Percentiles rank a stretch among this genome's conserved stretches.
phyloP scores from a whole-genome alignment of 2,888 invertebrate genomes.

The Heliconius erato region DNA sequence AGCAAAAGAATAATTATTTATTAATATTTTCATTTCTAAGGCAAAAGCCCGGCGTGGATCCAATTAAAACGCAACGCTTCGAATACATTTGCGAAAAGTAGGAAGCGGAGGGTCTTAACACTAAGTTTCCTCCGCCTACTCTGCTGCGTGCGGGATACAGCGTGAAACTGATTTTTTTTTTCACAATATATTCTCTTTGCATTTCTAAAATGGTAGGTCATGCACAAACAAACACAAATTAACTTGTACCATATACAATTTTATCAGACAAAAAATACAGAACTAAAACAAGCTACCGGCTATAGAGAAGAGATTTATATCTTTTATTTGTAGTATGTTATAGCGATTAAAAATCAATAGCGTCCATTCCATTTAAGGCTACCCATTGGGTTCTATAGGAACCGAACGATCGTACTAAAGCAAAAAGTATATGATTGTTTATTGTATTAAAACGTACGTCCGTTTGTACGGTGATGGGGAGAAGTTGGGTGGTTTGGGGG shows the following conservation, averaged over 20 bases:
- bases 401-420: conserved; percentile 62
- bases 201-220: too few species aligned
- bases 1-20: too few species aligned
- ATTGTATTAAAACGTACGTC: conserved; percentile 81
- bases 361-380: conserved; percentile 49
- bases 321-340: conserved; percentile 6
- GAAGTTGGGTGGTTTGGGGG: conserved; percentile 50
- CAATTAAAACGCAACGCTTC: too few species aligned
- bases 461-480: conserved; percentile 63
- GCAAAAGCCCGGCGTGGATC: too few species aligned
- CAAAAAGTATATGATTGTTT: conserved; percentile 78
- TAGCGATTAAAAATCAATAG: conserved; percentile 69
- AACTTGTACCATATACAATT: conserved; percentile 11
- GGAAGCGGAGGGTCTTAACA: too few species aligned
- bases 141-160: too few species aligned
- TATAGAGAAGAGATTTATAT: background rate
- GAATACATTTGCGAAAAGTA: too few species aligned
- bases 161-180: too few species aligned
- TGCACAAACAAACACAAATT: background rate
- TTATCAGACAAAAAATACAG: background rate
- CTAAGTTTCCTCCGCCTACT: too few species aligned
- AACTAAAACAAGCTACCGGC: conserved; percentile 2
- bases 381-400: conserved; percentile 48
- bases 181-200: too few species aligned
- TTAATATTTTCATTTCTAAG: too few species aligned